A percentile compares a stretch with the other conserved stretches of the same genome.
Evolutionary conservation across 2,888 invertebrate species (phyloP).

Genomic region (Mesoligia furuncula): DNA sequence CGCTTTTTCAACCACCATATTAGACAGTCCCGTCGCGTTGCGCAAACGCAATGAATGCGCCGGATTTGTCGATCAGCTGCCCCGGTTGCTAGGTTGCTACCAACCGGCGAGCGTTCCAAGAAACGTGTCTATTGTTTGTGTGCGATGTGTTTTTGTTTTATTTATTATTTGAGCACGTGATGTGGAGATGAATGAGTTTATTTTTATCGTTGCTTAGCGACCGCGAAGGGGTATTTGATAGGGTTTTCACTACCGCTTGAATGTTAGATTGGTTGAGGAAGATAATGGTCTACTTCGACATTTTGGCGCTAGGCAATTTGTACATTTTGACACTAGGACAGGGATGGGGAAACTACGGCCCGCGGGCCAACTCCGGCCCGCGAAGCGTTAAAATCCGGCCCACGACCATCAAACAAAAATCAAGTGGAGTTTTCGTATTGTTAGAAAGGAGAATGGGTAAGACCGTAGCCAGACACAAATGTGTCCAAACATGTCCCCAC

Average conservation of each 20-base stretch:
- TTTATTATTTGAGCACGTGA: slow-evolving; percentile 58
- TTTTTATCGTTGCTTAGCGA: slow-evolving; percentile 23
- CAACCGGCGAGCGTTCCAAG: slow-evolving; percentile 54
- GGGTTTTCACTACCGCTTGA: background rate
- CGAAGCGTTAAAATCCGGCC: too few species aligned
- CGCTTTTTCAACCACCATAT: slow-evolving; percentile 5
- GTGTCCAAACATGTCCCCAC: too few species aligned
- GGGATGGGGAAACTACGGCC: too few species aligned
- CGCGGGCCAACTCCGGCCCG: too few species aligned
- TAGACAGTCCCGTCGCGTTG: slow-evolving; percentile 28
- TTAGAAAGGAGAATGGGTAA: too few species aligned
- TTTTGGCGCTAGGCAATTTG: too few species aligned
- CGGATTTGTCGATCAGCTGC: slow-evolving; percentile 73
- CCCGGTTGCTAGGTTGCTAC: slow-evolving; percentile 59
- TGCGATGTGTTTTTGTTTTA: slow-evolving; percentile 55
- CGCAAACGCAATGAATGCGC: slow-evolving; percentile 44
- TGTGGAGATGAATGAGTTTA: slow-evolving; percentile 39
- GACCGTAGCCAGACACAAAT: too few species aligned
- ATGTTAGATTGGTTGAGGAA: background rate
- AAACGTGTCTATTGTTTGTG: slow-evolving; percentile 54
- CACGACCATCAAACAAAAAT: too few species aligned
- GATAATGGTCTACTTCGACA: background rate
- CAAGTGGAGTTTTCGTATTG: too few species aligned
- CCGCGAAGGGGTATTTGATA: background rate
- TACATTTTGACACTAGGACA: too few species aligned